These are phyloP conservation scores for Drosophila kohkoa DNA, from an alignment of 1,140 invertebrate species.

Conservation along the genomic window DNA sequence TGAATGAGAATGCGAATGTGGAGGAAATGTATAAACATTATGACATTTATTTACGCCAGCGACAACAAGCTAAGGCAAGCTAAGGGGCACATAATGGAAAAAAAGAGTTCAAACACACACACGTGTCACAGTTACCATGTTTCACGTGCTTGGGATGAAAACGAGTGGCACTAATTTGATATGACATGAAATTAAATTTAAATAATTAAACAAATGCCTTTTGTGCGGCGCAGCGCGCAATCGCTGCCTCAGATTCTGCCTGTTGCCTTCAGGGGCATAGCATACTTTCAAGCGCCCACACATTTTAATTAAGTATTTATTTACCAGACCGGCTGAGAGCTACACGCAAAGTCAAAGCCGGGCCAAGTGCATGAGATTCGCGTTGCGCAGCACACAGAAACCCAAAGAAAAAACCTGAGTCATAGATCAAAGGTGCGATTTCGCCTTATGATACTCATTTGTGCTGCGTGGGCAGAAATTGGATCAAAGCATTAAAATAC, in stretches of 20 bases:
- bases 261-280: slow-evolving; percentile 29
- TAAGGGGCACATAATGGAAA: slow-evolving; percentile 54
- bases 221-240: slow-evolving; percentile 33
- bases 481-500: slow-evolving; percentile 7
- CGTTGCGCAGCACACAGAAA: background rate
- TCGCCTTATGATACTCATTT: slow-evolving; percentile 1
- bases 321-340: slow-evolving; percentile 7
- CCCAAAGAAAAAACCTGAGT: background rate
- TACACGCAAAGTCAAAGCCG: background rate
- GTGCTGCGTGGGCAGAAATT: background rate
- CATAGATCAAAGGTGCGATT: slow-evolving; percentile 23
- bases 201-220: slow-evolving; percentile 77
- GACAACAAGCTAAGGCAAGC: slow-evolving; percentile 4
- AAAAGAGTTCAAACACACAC: slow-evolving; percentile 68
- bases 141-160: slow-evolving; percentile 64
- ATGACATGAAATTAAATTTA: slow-evolving; percentile 81
- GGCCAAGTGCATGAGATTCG: background rate
- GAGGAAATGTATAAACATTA: slow-evolving; percentile 58
- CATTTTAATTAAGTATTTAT: slow-evolving; percentile 43
- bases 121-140: slow-evolving; percentile 33
- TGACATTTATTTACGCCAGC: slow-evolving; percentile 59
- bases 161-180: slow-evolving; percentile 80
- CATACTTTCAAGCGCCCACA: slow-evolving; percentile 62
- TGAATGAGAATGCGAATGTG: slow-evolving; percentile 26
- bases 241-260: background rate